phyloP scores from a whole-genome alignment of 2,797 vertebrate genomes.

The Sciaenops ocellatus region DNA sequence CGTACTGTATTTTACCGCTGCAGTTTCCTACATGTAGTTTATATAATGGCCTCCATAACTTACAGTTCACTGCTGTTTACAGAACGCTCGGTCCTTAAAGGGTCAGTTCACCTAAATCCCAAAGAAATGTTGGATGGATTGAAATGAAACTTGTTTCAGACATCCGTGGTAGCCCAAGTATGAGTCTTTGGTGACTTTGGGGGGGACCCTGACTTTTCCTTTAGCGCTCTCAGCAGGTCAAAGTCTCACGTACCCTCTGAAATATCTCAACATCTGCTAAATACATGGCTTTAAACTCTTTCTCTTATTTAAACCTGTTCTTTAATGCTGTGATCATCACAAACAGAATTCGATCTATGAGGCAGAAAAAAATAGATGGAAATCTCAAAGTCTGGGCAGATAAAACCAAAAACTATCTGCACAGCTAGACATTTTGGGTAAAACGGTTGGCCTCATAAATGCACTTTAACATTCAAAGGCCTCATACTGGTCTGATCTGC shows the following conservation, averaged over 20 bases:
- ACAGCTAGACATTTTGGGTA: background rate
- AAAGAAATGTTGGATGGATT: background rate
- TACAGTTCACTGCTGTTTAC: conserved; percentile 30
- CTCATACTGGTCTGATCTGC: conserved; percentile 10
- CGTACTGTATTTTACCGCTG: conserved; percentile 24
- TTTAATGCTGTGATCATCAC: background rate
- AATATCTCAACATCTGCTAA: background rate
- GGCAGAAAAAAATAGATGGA: background rate
- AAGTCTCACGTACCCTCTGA: background rate
- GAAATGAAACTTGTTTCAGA: background rate
- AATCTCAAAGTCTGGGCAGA: background rate
- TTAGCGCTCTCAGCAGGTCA: background rate
- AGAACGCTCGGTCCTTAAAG: conserved; percentile 6
- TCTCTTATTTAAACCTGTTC: background rate
- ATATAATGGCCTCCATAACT: conserved; percentile 25
- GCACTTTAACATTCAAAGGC: background rate
- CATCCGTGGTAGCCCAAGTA: background rate
- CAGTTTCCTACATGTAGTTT: conserved; percentile 24
- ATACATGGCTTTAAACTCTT: background rate
- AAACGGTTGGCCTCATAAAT: conserved; percentile 20
- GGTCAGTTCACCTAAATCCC: background rate
- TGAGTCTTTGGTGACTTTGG: background rate
- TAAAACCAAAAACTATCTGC: background rate
- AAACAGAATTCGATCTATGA: background rate
- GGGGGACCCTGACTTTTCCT: background rate